Conservation (phyloP, 2,888 invertebrate genomes). For the Mesopsocus fuscifrons region DNA sequence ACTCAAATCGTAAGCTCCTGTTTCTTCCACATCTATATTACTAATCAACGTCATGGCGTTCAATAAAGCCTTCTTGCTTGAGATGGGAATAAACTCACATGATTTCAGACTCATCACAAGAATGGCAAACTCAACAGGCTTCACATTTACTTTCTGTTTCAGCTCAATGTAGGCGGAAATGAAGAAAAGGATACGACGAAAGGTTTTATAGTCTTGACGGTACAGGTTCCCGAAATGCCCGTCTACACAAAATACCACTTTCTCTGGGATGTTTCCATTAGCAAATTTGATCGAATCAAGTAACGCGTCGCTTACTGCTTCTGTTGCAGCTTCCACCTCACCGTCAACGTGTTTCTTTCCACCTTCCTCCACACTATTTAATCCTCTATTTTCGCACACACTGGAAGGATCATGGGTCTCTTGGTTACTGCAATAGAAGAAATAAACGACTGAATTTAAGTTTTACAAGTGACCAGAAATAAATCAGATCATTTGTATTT, state of each 20-base stretch:
- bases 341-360: neutral
- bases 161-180: neutral
- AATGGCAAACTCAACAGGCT: constrained; percentile 3
- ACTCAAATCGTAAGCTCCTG: neutral
- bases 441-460: too few relatives aligned
- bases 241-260: constrained; percentile 4
- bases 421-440: neutral
- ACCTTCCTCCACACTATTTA: neutral
- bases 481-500: too few relatives aligned
- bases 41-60: neutral
- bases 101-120: neutral
- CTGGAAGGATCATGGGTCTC: neutral
- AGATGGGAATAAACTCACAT: neutral
- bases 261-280: neutral
- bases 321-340: neutral
- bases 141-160: neutral
- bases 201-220: too few relatives aligned
- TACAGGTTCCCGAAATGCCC: too few relatives aligned
- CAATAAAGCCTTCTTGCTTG: neutral
- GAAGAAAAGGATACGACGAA: too few relatives aligned
- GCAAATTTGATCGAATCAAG: neutral
- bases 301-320: neutral
- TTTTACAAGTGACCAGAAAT: too few relatives aligned
- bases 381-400: neutral
- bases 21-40: neutral